phyloP scores from a whole-genome alignment of 2,888 invertebrate species.

The Odontomyia ornata region DNA sequence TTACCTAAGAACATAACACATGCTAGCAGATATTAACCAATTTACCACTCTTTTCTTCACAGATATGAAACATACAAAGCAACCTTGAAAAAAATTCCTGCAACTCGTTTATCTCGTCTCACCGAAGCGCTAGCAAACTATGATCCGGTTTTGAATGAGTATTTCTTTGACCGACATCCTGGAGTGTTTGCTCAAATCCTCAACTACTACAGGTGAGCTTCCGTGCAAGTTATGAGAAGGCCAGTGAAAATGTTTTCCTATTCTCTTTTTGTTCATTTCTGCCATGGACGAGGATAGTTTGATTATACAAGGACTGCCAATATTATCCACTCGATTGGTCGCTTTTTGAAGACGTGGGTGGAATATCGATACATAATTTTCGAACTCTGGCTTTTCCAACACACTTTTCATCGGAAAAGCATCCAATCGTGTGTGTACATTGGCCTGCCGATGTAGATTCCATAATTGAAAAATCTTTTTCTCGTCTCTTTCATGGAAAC shows the following conservation, averaged over 20 bases:
- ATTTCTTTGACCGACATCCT: conserved; percentile 87
- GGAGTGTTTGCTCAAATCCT: conserved; percentile 91
- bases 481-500: conserved; percentile 51
- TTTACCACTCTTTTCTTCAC: conserved; percentile 48
- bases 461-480: conserved; percentile 53
- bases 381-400: too few relatives aligned
- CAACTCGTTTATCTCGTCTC: conserved; percentile 82
- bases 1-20: too few relatives aligned
- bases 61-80: conserved; percentile 80
- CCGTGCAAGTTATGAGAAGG: background rate
- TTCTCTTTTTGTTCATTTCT: conserved; percentile 44
- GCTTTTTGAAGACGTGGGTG: too few relatives aligned
- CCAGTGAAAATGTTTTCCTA: background rate
- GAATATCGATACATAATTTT: too few relatives aligned
- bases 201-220: conserved; percentile 81
- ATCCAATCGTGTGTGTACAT: too few relatives aligned
- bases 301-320: too few relatives aligned
- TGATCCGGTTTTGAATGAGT: conserved; percentile 88
- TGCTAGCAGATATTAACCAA: too few relatives aligned
- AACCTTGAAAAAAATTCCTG: conserved; percentile 88
- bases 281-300: too few relatives aligned
- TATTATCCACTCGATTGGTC: too few relatives aligned
- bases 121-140: conserved; percentile 89
- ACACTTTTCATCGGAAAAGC: too few relatives aligned
- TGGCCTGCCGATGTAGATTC: too few relatives aligned